These are phyloP conservation scores for Galeruca laticollis DNA, from an alignment of 2,888 invertebrate species.

Conservation along the genomic window DNA sequence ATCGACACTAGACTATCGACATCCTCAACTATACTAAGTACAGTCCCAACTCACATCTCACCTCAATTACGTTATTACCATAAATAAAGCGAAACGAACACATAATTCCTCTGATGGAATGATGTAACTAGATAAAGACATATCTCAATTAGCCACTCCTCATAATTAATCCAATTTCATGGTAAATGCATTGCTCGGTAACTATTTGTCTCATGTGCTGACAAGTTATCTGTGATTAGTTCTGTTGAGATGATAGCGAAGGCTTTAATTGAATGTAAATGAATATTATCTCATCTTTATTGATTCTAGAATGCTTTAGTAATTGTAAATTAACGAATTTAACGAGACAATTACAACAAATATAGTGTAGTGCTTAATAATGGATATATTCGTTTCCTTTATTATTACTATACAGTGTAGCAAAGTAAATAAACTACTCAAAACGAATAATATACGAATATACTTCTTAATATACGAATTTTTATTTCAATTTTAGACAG, in stretches of 20 bases:
- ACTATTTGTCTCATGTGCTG: constrained; percentile 25
- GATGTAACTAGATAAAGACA: constrained; percentile 27
- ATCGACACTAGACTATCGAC: constrained; percentile 5
- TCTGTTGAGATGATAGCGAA: constrained; percentile 5
- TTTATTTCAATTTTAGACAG: no score
- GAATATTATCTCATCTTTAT: constrained; percentile 7
- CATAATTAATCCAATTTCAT: constrained; percentile 34
- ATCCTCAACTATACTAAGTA: constrained; percentile 20
- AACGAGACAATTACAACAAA: not conserved
- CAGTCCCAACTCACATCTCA: constrained; percentile 12
- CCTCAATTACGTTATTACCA: constrained; percentile 19
- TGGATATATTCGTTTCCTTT: no score
- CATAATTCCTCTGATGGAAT: constrained; percentile 16
- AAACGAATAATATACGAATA: no score
- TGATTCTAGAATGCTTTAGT: constrained; percentile 9
- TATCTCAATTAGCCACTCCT: constrained; percentile 35
- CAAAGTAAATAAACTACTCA: no score
- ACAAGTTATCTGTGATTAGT: constrained; percentile 13
- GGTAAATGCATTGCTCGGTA: constrained; percentile 23
- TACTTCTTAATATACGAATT: no score
- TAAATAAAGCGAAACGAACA: constrained; percentile 22
- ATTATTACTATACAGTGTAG: no score
- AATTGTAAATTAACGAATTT: not conserved
- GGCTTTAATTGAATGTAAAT: constrained; percentile 15
- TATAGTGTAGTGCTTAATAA: not conserved